Evolutionary conservation across 2,113 vertebrate genomes (phyloP), one percentile per base, ranked within the genome.

Genomic region (Phocoena sinus): DNA sequence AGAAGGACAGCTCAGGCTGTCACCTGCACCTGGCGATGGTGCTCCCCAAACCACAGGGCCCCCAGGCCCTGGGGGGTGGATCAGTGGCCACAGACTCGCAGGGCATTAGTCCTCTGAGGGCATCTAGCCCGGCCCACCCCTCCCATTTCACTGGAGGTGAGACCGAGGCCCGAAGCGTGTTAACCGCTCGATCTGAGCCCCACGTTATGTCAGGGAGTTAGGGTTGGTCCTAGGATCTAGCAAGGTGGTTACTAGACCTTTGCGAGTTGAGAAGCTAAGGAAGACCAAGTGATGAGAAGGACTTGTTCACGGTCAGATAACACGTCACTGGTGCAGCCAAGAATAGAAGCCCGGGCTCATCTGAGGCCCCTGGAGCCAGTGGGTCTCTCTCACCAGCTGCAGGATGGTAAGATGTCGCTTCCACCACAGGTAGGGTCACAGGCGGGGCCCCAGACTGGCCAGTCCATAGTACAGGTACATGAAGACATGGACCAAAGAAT

Each of bases 381-480:
- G 6, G 2, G 47, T 47, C 41, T 25, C 41, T 79, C 97, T 99
- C 97, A 99, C 99, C 98, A 99, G 98, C 98, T 99, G 98, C 87
- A 99, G 97, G 56, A 98, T 96, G 50, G 98, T 99, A 70, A 99
- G 98, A 95, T 99, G 98, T 5, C 80, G 56, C 82, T 99, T 99
- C 99, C 98, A 99, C 99, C 99, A 99, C 36, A 99, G 96, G 94
- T 98, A 98, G 86, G 88, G 97, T 95, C 96, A 97, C 98, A 99
- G 97, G 91, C 95, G 60, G 20, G 98, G 98, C 6, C 99, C 98
- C 68, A 99, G 83, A 1, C 98, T 98, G 26, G 99, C 98, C 96
- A 99, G 97, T 38, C 98, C 97, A 0, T 98, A 99, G 97, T 99
- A 99, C 5, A 98, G 97, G 1, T 99, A 98, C 99, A 99, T 99